These are phyloP conservation scores for Mesitornis unicolor DNA, from an alignment of 2,113 vertebrate genomes.

Conservation along the genomic window DNA sequence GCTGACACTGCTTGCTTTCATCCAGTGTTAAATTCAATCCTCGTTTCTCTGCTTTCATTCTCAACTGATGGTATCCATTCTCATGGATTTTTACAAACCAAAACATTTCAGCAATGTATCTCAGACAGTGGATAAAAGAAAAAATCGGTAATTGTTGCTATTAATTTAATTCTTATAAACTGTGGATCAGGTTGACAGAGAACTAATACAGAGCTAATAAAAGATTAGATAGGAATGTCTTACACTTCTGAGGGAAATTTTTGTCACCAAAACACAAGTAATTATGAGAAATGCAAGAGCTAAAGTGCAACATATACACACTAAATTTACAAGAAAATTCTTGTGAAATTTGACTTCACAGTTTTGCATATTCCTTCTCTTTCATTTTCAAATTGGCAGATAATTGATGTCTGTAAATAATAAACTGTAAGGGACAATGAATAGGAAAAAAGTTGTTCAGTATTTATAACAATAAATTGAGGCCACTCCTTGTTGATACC, in stretches of 20 bases:
- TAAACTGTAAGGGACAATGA: background rate
- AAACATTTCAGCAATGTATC: background rate
- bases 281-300: background rate
- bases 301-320: background rate
- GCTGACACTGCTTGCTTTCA: background rate
- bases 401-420: background rate
- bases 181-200: background rate
- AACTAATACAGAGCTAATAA: background rate
- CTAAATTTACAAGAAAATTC: background rate
- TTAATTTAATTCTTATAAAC: background rate
- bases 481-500: background rate
- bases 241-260: background rate
- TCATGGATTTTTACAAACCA: background rate
- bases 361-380: background rate
- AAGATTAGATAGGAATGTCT: background rate
- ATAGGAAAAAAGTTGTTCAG: background rate
- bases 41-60: background rate
- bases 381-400: background rate
- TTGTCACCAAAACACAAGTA: background rate
- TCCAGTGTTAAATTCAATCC: background rate
- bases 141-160: background rate
- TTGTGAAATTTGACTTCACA: background rate
- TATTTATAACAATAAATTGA: background rate
- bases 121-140: background rate
- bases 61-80: background rate